phyloP scores from a whole-genome alignment of 2,797 vertebrate species.

The Pseudochromis fuscus region DNA sequence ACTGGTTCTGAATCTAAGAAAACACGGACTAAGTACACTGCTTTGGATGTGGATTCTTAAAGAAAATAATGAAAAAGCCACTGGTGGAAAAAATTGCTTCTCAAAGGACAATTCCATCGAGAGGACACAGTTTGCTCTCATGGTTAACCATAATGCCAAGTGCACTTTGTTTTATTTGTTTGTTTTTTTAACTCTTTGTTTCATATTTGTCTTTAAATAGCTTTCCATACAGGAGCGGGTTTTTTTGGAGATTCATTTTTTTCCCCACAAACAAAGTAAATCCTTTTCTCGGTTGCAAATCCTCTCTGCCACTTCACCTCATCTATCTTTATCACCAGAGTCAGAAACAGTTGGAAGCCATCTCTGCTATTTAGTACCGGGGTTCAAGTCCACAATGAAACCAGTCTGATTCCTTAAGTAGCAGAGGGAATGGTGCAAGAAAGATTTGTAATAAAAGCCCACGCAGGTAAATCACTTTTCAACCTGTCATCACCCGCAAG shows the following conservation, averaged over 20 bases:
- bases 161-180: constrained; percentile 2
- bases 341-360: constrained; percentile 64
- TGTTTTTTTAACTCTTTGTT: constrained; percentile 23
- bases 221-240: constrained; percentile 14
- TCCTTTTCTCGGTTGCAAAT: constrained; percentile 49
- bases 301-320: constrained; percentile 62
- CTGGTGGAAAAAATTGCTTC: constrained; percentile 68
- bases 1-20: constrained; percentile 81
- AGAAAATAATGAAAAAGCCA: constrained; percentile 84
- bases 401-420: constrained; percentile 69
- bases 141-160: constrained; percentile 18
- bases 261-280: constrained; percentile 34
- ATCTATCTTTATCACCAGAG: constrained; percentile 72
- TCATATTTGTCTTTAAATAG: too few relatives aligned
- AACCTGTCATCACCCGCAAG: constrained; percentile 79
- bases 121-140: constrained; percentile 70
- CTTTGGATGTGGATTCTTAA: constrained; percentile 82
- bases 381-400: constrained; percentile 60
- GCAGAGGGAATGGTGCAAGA: constrained; percentile 70
- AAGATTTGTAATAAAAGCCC: constrained; percentile 80
- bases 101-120: constrained; percentile 77
- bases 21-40: constrained; percentile 82
- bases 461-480: constrained; percentile 83
- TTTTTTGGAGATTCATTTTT: constrained; percentile 8
- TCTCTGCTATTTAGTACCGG: constrained; percentile 64